Evolutionary conservation across 1,140 invertebrate genomes (phyloP).

Genomic region (Drosophila micromelanica): DNA sequence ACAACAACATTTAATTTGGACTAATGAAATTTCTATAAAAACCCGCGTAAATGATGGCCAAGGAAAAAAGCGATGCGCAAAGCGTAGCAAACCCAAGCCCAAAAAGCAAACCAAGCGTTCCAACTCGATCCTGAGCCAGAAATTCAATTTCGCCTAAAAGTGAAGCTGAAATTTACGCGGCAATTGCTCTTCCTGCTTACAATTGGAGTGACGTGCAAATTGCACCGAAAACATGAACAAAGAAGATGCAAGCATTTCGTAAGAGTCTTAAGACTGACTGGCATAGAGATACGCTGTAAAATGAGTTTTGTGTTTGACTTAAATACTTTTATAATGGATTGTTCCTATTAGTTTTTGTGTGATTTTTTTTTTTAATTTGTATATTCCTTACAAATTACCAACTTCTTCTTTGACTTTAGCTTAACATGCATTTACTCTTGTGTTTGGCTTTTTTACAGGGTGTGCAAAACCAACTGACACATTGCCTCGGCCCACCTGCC

Average conservation of each 20-base stretch:
- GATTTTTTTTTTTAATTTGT: no score
- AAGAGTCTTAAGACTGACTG: not conserved
- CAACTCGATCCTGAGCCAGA: slow-evolving; percentile 20
- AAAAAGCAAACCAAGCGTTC: not conserved
- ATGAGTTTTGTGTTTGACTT: no score
- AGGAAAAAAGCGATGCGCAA: slow-evolving; percentile 19
- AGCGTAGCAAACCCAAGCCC: slow-evolving; percentile 15
- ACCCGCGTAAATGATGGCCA: slow-evolving; percentile 30
- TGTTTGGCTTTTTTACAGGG: not conserved
- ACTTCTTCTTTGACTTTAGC: no score
- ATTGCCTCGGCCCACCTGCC: slow-evolving; percentile 56
- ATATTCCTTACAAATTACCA: no score
- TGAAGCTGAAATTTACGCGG: slow-evolving; percentile 30
- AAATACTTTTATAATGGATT: no score
- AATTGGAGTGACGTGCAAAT: slow-evolving; percentile 75
- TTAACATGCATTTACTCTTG: no score
- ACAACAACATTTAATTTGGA: slow-evolving; percentile 72
- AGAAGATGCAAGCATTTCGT: not conserved
- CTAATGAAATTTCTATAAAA: slow-evolving; percentile 78
- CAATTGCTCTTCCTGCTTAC: slow-evolving; percentile 66
- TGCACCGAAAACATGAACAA: slow-evolving; percentile 50
- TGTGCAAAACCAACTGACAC: slow-evolving; percentile 37
- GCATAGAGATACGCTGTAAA: slow-evolving; percentile 9
- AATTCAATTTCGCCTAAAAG: slow-evolving; percentile 48
- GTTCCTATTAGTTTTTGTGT: no score